Percentiles rank a stretch among this genome's conserved stretches.
Conservation (phyloP, 2,888 invertebrate species). For the Orthosia incerta region DNA sequence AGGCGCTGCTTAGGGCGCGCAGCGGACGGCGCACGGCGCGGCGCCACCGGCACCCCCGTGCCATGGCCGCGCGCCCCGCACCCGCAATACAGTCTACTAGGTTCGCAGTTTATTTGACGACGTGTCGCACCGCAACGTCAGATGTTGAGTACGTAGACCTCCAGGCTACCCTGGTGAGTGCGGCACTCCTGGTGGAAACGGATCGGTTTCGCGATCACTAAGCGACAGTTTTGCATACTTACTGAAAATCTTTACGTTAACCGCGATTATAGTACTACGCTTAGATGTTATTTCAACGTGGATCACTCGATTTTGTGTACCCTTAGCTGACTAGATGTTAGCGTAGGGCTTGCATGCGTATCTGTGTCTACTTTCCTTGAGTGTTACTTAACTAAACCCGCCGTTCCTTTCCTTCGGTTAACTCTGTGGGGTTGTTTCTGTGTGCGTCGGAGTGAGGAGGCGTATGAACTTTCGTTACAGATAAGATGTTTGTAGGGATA, state of each 20-base stretch:
- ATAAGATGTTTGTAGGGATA: constrained; percentile 86
- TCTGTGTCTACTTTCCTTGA: constrained; percentile 82
- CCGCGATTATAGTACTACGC: constrained; percentile 79
- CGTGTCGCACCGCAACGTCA: constrained; percentile 68
- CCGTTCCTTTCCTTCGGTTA: constrained; percentile 77
- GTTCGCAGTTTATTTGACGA: constrained; percentile 72
- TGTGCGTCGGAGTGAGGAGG: constrained; percentile 77
- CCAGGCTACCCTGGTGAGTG: constrained; percentile 82
- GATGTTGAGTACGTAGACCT: constrained; percentile 75
- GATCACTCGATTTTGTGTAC: constrained; percentile 75
- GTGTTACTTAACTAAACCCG: constrained; percentile 78
- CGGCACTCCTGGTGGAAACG: constrained; percentile 55
- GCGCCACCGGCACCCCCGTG: constrained; percentile 67
- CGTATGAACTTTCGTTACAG: constrained; percentile 85
- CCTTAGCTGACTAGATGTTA: constrained; percentile 84
- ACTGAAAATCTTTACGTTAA: constrained; percentile 69
- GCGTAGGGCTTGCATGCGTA: constrained; percentile 88
- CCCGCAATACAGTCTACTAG: constrained; percentile 74
- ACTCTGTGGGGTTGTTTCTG: constrained; percentile 74
- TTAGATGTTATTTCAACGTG: constrained; percentile 81
- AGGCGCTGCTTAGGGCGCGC: constrained; percentile 32
- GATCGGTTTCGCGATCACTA: constrained; percentile 68
- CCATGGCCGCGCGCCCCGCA: constrained; percentile 63
- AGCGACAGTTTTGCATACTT: constrained; percentile 66
- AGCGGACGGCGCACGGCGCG: constrained; percentile 44